phyloP scores from a whole-genome alignment of 2,888 invertebrate species.

The Lasius fuliginosus region DNA sequence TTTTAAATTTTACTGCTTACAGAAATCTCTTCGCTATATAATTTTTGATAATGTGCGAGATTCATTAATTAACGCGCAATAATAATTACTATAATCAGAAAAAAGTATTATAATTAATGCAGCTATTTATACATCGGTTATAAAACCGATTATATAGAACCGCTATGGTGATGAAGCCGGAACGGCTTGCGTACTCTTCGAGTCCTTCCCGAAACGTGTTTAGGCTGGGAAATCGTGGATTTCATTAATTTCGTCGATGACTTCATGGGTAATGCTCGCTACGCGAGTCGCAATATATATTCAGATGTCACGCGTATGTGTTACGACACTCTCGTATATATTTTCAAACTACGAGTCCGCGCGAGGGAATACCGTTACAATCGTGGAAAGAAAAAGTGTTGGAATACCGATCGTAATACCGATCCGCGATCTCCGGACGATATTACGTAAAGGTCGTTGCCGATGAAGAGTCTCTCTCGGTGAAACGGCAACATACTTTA shows the following conservation, averaged over 20 bases:
- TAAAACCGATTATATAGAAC: conserved; percentile 23
- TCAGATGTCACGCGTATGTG: background rate
- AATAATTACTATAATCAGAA: background rate
- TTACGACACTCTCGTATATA: conserved; percentile 35
- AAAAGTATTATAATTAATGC: background rate
- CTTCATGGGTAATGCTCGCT: background rate
- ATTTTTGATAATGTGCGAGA: background rate
- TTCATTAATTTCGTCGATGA: conserved; percentile 35
- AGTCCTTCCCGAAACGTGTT: background rate
- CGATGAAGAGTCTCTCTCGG: conserved; percentile 71
- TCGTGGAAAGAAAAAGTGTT: conserved; percentile 77
- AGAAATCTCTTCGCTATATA: background rate
- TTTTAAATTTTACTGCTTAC: background rate
- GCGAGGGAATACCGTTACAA: conserved; percentile 47
- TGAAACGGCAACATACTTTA: conserved; percentile 61
- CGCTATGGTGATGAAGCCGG: background rate
- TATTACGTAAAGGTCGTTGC: conserved; percentile 82
- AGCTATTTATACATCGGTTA: background rate
- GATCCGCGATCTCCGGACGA: conserved; percentile 62
- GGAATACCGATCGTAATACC: conserved; percentile 68
- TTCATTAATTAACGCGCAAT: background rate
- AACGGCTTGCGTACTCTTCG: background rate
- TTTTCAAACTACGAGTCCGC: conserved; percentile 29
- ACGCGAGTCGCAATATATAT: background rate
- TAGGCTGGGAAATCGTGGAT: background rate